These are phyloP conservation scores for Nephrotoma flavescens DNA, from an alignment of 2,888 invertebrate species.

Conservation along the genomic window DNA sequence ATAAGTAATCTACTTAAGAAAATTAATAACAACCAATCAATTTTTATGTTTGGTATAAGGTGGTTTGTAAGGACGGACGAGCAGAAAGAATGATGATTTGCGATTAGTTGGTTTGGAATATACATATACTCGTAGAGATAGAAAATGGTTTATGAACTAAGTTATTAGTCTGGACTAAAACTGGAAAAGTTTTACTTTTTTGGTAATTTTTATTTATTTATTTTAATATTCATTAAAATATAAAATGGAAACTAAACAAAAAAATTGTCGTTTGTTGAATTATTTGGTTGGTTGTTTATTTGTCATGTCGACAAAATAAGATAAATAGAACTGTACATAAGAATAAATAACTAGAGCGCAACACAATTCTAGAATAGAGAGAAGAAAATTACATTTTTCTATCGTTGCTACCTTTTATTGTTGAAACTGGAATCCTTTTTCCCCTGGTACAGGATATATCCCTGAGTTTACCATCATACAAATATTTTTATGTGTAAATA, in stretches of 20 bases:
- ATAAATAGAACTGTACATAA: background rate
- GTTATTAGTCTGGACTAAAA: background rate
- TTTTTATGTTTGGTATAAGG: background rate
- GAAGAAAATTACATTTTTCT: background rate
- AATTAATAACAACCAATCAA: background rate
- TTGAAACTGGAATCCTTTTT: background rate
- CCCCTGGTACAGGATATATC: background rate
- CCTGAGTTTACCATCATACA: background rate
- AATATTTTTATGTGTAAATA: background rate
- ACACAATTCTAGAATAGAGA: background rate
- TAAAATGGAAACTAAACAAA: no score
- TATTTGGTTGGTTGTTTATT: background rate
- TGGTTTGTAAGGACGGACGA: no score
- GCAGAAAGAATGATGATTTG: no score
- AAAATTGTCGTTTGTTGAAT: background rate
- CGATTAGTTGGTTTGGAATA: no score
- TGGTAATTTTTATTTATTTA: no score
- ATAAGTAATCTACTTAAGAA: background rate
- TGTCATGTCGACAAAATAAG: background rate
- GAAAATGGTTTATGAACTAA: background rate
- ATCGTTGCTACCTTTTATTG: background rate
- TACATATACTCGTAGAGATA: no score
- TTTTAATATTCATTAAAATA: no score
- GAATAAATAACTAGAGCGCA: background rate
- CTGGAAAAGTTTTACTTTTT: background rate